phyloP scores from a whole-genome alignment of 1,140 invertebrate species.

The Panulirus ornatus region DNA sequence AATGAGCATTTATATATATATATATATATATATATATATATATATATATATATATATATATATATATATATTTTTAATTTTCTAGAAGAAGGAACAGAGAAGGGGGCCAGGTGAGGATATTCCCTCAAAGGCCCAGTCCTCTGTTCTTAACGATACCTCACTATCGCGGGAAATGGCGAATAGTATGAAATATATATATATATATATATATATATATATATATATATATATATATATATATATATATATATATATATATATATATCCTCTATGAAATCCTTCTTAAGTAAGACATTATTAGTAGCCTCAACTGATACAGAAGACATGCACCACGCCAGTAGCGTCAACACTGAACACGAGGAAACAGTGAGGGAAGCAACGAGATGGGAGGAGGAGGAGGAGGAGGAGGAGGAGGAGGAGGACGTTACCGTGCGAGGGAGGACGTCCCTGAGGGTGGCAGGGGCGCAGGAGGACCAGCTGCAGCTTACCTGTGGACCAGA shows the following conservation, averaged over 20 bases:
- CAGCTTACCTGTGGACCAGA: too few species aligned
- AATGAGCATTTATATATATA: background rate
- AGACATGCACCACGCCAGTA: too few species aligned
- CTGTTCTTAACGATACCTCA: too few species aligned
- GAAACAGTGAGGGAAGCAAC: background rate
- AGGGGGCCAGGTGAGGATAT: too few species aligned
- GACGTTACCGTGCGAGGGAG: background rate
- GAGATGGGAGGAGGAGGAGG: background rate
- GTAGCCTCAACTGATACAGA: too few species aligned
- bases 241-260: constrained; percentile 14
- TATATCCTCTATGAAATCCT: too few species aligned
- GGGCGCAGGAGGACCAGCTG: background rate
- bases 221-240: constrained; percentile 14
- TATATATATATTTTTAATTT: too few species aligned
- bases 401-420: background rate
- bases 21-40: constrained; percentile 14
- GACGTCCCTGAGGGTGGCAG: too few species aligned
- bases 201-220: constrained; percentile 14
- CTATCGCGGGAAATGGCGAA: too few species aligned
- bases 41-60: constrained; percentile 14
- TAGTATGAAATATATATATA: too few species aligned
- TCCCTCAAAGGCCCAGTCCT: too few species aligned
- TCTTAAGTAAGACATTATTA: background rate
- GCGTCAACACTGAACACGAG: background rate
- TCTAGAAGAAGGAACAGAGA: too few species aligned